These are phyloP conservation scores for Cossypha heuglini DNA, from an alignment of 2,797 vertebrate genomes.

Conservation along the genomic window DNA sequence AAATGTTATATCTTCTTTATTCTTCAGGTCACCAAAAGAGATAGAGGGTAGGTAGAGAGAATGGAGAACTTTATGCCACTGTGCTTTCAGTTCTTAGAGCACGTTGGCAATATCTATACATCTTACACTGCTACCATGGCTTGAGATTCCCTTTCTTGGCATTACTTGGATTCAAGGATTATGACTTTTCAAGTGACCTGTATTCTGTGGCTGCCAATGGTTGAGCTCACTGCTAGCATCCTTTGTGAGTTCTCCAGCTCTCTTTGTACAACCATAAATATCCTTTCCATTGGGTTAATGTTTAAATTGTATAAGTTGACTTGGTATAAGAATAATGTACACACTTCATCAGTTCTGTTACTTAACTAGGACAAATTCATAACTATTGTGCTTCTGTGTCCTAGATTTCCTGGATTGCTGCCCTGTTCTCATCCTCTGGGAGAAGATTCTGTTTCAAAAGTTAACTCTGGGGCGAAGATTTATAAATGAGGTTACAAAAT, in stretches of 20 bases:
- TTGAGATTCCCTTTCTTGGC: not conserved
- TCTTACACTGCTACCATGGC: not conserved
- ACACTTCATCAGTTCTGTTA: not conserved
- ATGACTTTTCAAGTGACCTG: not conserved
- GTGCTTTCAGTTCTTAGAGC: not conserved
- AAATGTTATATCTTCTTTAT: not conserved
- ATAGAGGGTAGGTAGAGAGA: not conserved
- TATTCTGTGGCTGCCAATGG: not conserved
- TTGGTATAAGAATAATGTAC: not conserved
- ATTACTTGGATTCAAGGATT: not conserved
- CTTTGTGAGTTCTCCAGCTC: not conserved
- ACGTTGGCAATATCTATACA: not conserved
- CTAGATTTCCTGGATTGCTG: constrained; percentile 18
- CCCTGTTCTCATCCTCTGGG: constrained; percentile 1
- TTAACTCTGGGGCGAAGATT: constrained; percentile 2
- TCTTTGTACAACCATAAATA: not conserved
- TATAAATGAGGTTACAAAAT: constrained; percentile 21
- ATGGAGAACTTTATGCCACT: not conserved
- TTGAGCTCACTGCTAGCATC: not conserved
- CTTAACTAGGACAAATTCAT: constrained; percentile 27
- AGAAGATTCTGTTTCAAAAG: constrained; percentile 23
- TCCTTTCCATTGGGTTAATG: not conserved
- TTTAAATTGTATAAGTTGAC: not conserved
- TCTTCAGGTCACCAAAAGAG: not conserved
- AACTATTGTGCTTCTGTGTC: not conserved